Evolutionary conservation across 2,113 vertebrate species (phyloP).

Genomic region (Grus americana): DNA sequence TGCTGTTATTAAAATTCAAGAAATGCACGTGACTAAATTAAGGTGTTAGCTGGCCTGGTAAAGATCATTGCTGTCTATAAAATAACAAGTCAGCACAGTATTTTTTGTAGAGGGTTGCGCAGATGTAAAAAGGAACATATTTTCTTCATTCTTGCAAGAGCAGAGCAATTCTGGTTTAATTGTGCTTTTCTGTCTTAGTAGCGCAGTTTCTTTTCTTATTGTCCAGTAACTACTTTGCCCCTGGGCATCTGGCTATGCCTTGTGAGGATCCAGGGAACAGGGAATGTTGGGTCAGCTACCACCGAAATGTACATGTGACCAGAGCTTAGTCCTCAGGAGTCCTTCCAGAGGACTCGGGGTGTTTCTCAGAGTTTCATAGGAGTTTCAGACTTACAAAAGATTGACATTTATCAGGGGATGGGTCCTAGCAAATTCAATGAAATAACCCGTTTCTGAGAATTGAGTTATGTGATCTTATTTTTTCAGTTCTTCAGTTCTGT

Average conservation of each 20-base stretch:
- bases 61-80: neutral
- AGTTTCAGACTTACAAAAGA: neutral
- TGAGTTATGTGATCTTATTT: neutral
- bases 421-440: neutral
- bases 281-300: neutral
- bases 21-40: neutral
- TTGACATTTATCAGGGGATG: neutral
- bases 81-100: neutral
- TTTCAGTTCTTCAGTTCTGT: neutral
- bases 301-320: neutral
- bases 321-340: neutral
- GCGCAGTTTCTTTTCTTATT: neutral
- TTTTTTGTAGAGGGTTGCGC: neutral
- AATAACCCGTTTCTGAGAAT: neutral
- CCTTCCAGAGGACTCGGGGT: neutral
- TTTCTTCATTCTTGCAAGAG: neutral
- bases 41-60: neutral
- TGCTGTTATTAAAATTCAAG: neutral
- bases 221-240: neutral
- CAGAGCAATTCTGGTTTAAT: neutral
- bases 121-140: neutral
- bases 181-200: neutral
- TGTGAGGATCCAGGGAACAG: neutral
- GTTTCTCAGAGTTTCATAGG: neutral
- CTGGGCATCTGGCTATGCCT: neutral